Evolutionary conservation across 2,797 vertebrate genomes (phyloP), one percentile per base, ranked within the genome.

Genomic region (Neosalanx taihuensis): DNA sequence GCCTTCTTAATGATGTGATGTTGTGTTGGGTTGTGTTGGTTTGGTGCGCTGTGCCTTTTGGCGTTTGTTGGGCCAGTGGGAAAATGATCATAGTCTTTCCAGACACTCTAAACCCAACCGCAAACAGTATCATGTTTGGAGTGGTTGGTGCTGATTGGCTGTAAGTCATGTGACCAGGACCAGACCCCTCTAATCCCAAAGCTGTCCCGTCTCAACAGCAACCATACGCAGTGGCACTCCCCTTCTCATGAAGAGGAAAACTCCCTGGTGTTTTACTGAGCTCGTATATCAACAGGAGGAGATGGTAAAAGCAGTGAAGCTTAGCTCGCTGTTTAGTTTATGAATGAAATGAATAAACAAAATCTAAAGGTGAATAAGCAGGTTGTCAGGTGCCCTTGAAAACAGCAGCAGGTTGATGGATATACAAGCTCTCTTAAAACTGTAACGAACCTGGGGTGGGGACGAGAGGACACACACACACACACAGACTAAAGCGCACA

Each of bases 121-220:
- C 10, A 2, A 41, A 41, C 37, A 41, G 37, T 41, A 41, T 41
- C 10, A 41, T 12, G 37, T 12, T 41, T 12, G 37, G 37, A 41
- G 37, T 37, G 35, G 6, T 37, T 37, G 35, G 35, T 37, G 35
- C 6, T 7, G 12, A 7, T 10, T 41, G 37, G 37, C 37, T 41
- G 37, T 41, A 41, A 41, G 10, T 41, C 37, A 41, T 67, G 69
- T 69, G 74, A 77, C 71, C 77, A 83, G 18, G 70, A 79, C 81
- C 64, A 13, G 74, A 9, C 65, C 46, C 51, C 59, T 31, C 67
- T 57, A 69, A n/a, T 18, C 23, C 10, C 77, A 59, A 20, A 37
- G 71, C 66, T 61, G 74, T 72, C 17, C 69, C 70, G 63, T 67
- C 59, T 41, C n/a, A 23, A 67, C 80, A 71, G 56, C 70, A 75